Evolutionary conservation across 1,140 invertebrate genomes (phyloP).

Genomic region (Lordiphosa clarofinis): DNA sequence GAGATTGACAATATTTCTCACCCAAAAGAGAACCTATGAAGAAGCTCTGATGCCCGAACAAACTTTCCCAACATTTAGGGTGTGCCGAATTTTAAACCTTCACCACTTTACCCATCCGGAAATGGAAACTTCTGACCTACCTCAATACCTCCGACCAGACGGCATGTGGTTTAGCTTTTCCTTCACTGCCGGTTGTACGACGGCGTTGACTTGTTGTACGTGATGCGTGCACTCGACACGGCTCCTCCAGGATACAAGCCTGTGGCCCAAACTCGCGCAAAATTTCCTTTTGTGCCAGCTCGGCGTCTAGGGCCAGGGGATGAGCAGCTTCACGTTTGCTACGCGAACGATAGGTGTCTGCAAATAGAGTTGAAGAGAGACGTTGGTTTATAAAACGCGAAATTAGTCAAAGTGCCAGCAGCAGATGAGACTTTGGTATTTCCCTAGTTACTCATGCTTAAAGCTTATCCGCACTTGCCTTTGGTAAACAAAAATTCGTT

Average conservation of each 20-base stretch:
- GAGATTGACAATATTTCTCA: too few species aligned
- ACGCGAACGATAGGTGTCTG: conserved; percentile 84
- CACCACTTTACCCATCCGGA: background rate
- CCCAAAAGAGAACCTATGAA: too few species aligned
- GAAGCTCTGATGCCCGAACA: too few species aligned
- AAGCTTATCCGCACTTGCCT: conserved; percentile 1
- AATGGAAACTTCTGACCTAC: conserved; percentile 77
- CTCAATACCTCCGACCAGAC: conserved; percentile 84
- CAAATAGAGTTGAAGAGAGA: conserved; percentile 29
- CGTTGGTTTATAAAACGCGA: conserved; percentile 2
- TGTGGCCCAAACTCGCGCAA: conserved; percentile 83
- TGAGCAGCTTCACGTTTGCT: conserved; percentile 78
- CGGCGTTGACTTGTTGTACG: conserved; percentile 54
- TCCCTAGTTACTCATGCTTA: conserved; percentile 33
- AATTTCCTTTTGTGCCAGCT: conserved; percentile 84
- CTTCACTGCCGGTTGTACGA: conserved; percentile 31
- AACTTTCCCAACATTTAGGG: background rate
- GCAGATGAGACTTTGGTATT: conserved; percentile 14
- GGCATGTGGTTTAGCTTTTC: conserved; percentile 56
- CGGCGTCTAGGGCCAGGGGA: conserved; percentile 81
- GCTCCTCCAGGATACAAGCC: conserved; percentile 85
- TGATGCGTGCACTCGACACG: conserved; percentile 84
- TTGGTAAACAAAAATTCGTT: conserved; percentile 5
- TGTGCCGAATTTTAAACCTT: background rate
- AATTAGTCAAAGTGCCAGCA: background rate